Base-by-base conservation (phyloP, 2,888 invertebrate species). In the Kuschelorhynchus macadamiae region DNA sequence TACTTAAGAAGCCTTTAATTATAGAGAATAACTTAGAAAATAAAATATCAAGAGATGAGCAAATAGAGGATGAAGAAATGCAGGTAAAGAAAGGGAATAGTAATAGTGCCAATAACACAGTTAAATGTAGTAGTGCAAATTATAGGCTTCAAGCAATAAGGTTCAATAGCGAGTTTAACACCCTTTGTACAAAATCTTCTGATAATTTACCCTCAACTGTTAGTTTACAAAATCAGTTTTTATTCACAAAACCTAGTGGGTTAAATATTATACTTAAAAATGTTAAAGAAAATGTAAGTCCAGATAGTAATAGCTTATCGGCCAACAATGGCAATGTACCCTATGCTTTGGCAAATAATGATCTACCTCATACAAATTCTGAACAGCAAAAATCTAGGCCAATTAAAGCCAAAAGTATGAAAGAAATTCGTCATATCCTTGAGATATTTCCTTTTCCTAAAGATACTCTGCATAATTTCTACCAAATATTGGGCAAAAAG, bases 381-480 rank as follows among this genome's bases (percentile, higher is more conserved):
- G 21, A 57, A 33, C 59, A 55, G 32, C 8, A 42, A 32, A 53
- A 17, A 7, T 49, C 17, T 39, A 57, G 39, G 20, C 25, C 44
- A 17, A 39, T 66, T 33, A 50, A 57, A 53, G 32, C 57, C n/a
- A 14, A 47, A 17, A 32, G n/a, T 52, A 12, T 20, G 14, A 49
- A n/a, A 32, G 59, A 69, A 41, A 16, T 61, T 9, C 33, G 36
- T 4, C 79, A 82, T 50, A 59, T 86, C 16, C 39, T 55, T 18
- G 18, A 67, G 12, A 55, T 47, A 2, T 89, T 86, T 75, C 86
- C 87, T 0, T 73, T 80, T 46, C 87, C 89, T 0, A 84, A 87
- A 72, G 81, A 81, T 30, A 84, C 83, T 0, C 74, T 89, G 0
- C 82, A 89, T 66, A 86, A 86, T 72, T 77, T 86, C 8, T 85